Percentiles rank a stretch among this genome's conserved stretches.
Conservation (phyloP, 2,113 vertebrate genomes). For the Hippocampus zosterae region DNA sequence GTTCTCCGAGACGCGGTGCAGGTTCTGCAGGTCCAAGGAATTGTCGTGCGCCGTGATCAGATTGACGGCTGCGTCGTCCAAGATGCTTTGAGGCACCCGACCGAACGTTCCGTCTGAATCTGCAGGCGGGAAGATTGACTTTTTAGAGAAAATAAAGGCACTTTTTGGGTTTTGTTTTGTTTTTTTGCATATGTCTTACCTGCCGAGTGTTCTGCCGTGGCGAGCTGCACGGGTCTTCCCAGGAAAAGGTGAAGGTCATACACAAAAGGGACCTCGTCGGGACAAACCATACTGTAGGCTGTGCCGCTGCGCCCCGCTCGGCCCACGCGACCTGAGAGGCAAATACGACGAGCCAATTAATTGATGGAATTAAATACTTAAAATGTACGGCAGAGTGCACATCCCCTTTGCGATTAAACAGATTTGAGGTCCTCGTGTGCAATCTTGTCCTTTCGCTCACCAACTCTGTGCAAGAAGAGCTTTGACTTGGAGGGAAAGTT, state of each 20-base stretch:
- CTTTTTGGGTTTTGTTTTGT: not conserved
- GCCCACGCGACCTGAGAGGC: conserved; percentile 82
- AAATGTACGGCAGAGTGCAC: too few relatives aligned
- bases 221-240: conserved; percentile 76
- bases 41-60: conserved; percentile 73
- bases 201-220: conserved; percentile 58
- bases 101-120: conserved; percentile 77
- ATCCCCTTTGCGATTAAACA: too few relatives aligned
- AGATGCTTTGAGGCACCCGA: conserved; percentile 84
- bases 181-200: conserved; percentile 59
- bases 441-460: conserved; percentile 66
- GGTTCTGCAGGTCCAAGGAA: conserved; percentile 79
- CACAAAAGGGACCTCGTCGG: conserved; percentile 84
- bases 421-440: too few relatives aligned
- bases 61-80: conserved; percentile 84
- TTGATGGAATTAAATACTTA: not conserved
- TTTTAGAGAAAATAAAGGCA: too few relatives aligned
- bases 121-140: not conserved
- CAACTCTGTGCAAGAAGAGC: conserved; percentile 93
- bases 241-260: conserved; percentile 93
- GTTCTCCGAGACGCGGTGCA: conserved; percentile 77
- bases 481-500: conserved; percentile 94
- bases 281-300: conserved; percentile 85
- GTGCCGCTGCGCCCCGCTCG: conserved; percentile 86
- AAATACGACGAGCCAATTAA: not conserved